Evolutionary conservation across 1,140 invertebrate genomes (phyloP), one percentile per base, ranked within the genome.

Genomic region (Pogonomyrmex barbatus): DNA sequence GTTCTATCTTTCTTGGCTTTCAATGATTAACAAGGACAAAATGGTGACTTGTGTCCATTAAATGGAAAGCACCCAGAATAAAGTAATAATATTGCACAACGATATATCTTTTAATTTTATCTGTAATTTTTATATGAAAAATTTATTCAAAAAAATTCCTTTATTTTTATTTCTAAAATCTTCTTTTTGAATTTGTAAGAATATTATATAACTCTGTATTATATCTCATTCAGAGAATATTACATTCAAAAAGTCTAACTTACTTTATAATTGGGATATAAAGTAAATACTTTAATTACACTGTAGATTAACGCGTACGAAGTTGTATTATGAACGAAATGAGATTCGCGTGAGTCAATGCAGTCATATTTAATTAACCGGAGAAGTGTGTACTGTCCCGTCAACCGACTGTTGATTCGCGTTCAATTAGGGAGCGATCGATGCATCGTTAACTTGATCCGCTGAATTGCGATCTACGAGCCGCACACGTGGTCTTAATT

Each of bases 401-500:
- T 24, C 24, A 24, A 24, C 24, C 56, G 47, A 54, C 2, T 17
- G 39, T 60, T 58, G 24, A 17, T 42, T 30, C 30, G 14, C 36
- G 10, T 71, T 82, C 50, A 71, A 79, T 79, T 67, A 67, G 4
- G 52, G 17, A 70, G 12, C 50, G 9, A 45, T 71, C 17, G 54
- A 73, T 45, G 52, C 42, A 47, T 50, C 54, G 47, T 70, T 58
- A 68, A 47, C 30, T 33, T 67, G 33, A n/a, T 65, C 56, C 17
- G 14, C 30, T 10, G 30, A 30, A 50, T 67, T 45, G 8, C 75
- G 42, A 86, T 87, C 14, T 54, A 47, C 62, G 65, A 87, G 39
- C 71, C 56, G 33, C 73, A 45, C 45, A n/a, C 54, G 63, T 56
- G 67, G 68, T 60, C 45, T 85, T 58, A n/a, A 12, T 45, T 79